phyloP scores from a whole-genome alignment of 2,888 invertebrate genomes.

The Scaeva pyrastri region DNA sequence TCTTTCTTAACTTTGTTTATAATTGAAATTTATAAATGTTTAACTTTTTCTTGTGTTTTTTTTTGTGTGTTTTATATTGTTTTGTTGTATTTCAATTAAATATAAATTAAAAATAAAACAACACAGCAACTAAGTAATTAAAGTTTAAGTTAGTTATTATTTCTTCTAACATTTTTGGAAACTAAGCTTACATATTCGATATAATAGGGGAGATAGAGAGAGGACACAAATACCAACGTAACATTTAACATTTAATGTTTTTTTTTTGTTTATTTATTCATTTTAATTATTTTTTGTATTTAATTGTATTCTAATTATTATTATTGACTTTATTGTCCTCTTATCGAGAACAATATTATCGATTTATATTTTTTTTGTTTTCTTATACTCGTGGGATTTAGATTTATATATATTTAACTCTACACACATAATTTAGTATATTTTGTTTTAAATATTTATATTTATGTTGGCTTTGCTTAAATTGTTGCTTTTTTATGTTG shows the following conservation, averaged over 20 bases:
- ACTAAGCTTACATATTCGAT: slow-evolving; percentile 54
- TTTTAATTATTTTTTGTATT: slow-evolving; percentile 72
- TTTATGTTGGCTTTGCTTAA: slow-evolving; percentile 74
- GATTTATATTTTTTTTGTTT: slow-evolving; percentile 31
- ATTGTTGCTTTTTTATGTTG: slow-evolving; percentile 76
- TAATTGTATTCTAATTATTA: slow-evolving; percentile 77
- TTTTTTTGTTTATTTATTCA: slow-evolving; percentile 70
- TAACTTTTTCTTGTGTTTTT: slow-evolving; percentile 58
- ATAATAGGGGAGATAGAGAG: slow-evolving; percentile 67
- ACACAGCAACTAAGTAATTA: slow-evolving; percentile 78
- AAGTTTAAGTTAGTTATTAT: slow-evolving; percentile 54
- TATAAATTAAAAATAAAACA: slow-evolving; percentile 73
- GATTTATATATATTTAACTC: slow-evolving; percentile 74
- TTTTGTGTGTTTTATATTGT: slow-evolving; percentile 25
- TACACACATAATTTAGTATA: slow-evolving; percentile 76
- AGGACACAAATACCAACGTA: slow-evolving; percentile 77
- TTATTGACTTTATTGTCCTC: slow-evolving; percentile 65
- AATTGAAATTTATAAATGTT: slow-evolving; percentile 61
- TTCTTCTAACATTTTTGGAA: slow-evolving; percentile 41
- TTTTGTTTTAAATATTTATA: slow-evolving; percentile 69
- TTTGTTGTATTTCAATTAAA: not conserved
- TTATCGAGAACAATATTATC: slow-evolving; percentile 59
- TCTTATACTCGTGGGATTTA: slow-evolving; percentile 69
- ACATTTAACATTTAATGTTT: slow-evolving; percentile 77
- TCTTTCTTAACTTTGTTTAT: slow-evolving; percentile 37